phyloP scores from a whole-genome alignment of 2,888 invertebrate genomes.

The Molanna angustata region DNA sequence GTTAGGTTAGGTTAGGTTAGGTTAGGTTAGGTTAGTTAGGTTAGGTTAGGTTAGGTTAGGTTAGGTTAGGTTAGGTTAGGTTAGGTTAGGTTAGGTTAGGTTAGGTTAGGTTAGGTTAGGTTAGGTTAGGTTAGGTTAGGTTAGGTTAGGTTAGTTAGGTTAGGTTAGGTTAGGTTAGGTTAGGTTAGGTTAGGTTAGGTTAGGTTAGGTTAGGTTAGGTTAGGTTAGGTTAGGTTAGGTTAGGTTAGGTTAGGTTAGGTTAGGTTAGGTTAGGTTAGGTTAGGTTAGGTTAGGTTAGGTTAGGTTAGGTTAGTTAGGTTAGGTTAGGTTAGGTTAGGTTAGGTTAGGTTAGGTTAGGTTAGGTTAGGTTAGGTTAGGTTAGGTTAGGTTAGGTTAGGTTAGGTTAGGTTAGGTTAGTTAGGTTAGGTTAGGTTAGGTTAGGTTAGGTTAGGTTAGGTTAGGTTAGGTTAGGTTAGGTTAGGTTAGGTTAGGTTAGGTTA shows the following conservation, averaged over 20 bases:
- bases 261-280: constrained; percentile 4
- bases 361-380: constrained; percentile 13
- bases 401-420: constrained; percentile 10
- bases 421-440: constrained; percentile 15
- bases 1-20: constrained; percentile 31
- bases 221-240: constrained; percentile 1
- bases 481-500: constrained; percentile 6
- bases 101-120: constrained; percentile 31
- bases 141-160: constrained; percentile 35
- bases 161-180: constrained; percentile 26
- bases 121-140: constrained; percentile 33
- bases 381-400: constrained; percentile 7
- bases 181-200: constrained; percentile 19
- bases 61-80: constrained; percentile 34
- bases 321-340: constrained; percentile 9
- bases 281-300: constrained; percentile 8
- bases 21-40: constrained; percentile 32
- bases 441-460: constrained; percentile 15
- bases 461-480: constrained; percentile 15
- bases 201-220: constrained; percentile 10
- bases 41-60: constrained; percentile 33
- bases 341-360: constrained; percentile 14
- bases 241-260: constrained; percentile 4
- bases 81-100: constrained; percentile 32
- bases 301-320: constrained; percentile 10